These are phyloP conservation scores for Aphelenchoides fujianensis DNA, from an alignment of 1,140 invertebrate genomes.

Conservation along the genomic window DNA sequence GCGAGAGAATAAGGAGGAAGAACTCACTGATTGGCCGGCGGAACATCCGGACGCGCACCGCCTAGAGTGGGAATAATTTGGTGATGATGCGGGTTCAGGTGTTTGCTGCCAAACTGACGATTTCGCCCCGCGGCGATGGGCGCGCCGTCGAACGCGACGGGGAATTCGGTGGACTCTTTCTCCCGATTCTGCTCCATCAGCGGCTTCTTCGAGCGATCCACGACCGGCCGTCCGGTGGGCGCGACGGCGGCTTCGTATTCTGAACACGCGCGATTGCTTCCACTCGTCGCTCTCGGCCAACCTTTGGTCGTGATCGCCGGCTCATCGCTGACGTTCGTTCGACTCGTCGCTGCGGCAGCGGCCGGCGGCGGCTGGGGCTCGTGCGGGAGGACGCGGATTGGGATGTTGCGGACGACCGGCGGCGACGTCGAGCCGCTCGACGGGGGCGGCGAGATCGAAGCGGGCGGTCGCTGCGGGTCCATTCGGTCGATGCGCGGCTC, in stretches of 20 bases:
- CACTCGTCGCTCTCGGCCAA: background rate
- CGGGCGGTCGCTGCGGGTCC: background rate
- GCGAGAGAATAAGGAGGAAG: background rate
- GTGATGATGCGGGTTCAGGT: background rate
- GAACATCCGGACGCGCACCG: background rate
- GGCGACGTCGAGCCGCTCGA: background rate
- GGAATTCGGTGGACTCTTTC: slow-evolving; percentile 7
- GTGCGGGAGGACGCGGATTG: background rate
- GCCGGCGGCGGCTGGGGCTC: background rate
- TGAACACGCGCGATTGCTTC: background rate
- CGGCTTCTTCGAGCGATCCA: slow-evolving; percentile 8
- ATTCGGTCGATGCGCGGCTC: background rate
- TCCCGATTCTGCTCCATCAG: background rate
- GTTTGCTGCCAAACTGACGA: background rate
- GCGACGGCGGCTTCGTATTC: background rate
- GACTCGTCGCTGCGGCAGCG: background rate
- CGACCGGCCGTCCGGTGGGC: background rate
- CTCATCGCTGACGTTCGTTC: background rate
- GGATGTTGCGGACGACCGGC: background rate
- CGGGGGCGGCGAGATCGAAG: background rate
- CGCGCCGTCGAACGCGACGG: background rate
- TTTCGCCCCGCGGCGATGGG: background rate
- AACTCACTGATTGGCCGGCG: background rate
- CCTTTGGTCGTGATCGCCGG: background rate
- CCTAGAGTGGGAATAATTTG: slow-evolving; percentile 1